Percentiles rank a stretch among this genome's conserved stretches.
Evolutionary conservation across 2,888 invertebrate species (phyloP).

Genomic region (Dicyrtoma fusca): DNA sequence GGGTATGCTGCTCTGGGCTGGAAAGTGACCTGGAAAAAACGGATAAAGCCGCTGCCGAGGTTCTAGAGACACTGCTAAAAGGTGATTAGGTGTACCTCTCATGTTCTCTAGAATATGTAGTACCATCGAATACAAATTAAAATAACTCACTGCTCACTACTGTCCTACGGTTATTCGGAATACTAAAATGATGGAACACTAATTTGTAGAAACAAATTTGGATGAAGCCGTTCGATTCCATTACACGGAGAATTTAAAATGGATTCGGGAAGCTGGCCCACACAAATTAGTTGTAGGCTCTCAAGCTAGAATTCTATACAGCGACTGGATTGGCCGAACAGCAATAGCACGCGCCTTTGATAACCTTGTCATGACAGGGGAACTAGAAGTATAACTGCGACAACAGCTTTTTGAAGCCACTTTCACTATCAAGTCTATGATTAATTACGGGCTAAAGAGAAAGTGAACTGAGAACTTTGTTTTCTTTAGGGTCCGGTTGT

Average conservation of each 20-base stretch:
- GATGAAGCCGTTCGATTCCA: slow-evolving; percentile 63
- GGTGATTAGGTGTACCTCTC: slow-evolving; percentile 45
- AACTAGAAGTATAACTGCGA: slow-evolving; percentile 22
- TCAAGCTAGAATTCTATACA: slow-evolving; percentile 66
- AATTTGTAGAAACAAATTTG: slow-evolving; percentile 57
- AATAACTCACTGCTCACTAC: too few species aligned
- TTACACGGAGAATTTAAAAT: slow-evolving; percentile 65
- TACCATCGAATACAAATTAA: too few species aligned
- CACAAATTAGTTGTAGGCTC: slow-evolving; percentile 66
- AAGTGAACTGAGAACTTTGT: neutral
- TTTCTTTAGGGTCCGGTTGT: slow-evolving; percentile 64
- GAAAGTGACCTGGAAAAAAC: slow-evolving; percentile 63
- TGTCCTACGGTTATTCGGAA: too few species aligned
- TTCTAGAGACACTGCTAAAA: slow-evolving; percentile 60
- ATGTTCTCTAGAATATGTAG: too few species aligned
- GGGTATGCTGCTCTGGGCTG: slow-evolving; percentile 67
- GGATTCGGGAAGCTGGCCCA: slow-evolving; percentile 65
- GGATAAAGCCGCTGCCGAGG: slow-evolving; percentile 63
- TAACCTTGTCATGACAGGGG: slow-evolving; percentile 62
- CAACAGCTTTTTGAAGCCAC: too few species aligned
- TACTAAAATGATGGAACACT: too few species aligned
- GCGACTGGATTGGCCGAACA: slow-evolving; percentile 64
- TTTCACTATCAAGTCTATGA: neutral
- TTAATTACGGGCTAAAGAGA: neutral
- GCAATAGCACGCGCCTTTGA: slow-evolving; percentile 65